Evolutionary conservation across 2,888 invertebrate species (phyloP).

Genomic region (Athripsodes cinereus): DNA sequence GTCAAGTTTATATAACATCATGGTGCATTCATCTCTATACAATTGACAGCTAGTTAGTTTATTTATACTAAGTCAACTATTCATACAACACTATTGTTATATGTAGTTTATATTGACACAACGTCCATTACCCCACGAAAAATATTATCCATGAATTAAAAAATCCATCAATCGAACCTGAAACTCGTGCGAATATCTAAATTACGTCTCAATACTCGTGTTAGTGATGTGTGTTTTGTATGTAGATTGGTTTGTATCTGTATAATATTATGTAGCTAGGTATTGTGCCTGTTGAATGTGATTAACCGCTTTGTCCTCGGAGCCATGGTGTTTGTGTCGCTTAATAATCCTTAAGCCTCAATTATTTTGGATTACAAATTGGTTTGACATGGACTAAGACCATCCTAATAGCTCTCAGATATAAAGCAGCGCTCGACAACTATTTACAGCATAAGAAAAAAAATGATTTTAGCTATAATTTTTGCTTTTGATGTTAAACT

Average conservation of each 20-base stretch:
- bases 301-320: conserved; percentile 10
- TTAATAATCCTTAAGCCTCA: conserved; percentile 24
- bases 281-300: conserved; percentile 6
- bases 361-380: conserved; percentile 27
- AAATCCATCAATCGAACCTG: too few species aligned
- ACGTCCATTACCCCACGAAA: too few species aligned
- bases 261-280: too few species aligned
- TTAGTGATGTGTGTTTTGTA: too few species aligned
- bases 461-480: background rate
- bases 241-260: background rate
- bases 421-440: conserved; percentile 2
- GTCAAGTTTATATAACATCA: too few species aligned
- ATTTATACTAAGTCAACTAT: background rate
- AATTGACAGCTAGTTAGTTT: too few species aligned
- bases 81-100: background rate
- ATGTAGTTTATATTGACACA: too few species aligned
- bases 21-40: too few species aligned
- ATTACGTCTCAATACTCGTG: too few species aligned
- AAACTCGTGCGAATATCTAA: too few species aligned
- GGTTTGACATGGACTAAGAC: conserved; percentile 22
- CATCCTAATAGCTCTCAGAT: conserved; percentile 13
- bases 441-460: background rate
- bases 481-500: background rate
- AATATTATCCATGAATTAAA: too few species aligned
- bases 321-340: conserved; percentile 11